These are phyloP conservation scores for Aphaenogaster ashmeadi DNA, from an alignment of 1,140 invertebrate genomes.

Conservation along the genomic window DNA sequence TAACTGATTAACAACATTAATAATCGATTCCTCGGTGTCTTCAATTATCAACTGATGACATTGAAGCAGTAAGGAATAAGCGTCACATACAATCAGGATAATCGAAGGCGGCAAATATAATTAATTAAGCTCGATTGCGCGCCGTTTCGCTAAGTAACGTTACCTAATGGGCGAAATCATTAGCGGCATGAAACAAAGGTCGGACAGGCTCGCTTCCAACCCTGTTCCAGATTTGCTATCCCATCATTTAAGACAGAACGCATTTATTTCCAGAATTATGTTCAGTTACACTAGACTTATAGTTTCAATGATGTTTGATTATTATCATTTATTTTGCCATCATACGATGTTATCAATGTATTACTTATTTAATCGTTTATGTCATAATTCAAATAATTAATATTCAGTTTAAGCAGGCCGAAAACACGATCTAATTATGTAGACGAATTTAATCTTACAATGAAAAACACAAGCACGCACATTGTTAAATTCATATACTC, in stretches of 20 bases:
- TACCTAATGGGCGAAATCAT: conserved; percentile 77
- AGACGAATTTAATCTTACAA: neutral
- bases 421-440: neutral
- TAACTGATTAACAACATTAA: neutral
- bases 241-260: conserved; percentile 27
- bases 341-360: neutral
- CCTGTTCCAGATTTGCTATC: conserved; percentile 26
- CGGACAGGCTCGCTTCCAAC: conserved; percentile 15
- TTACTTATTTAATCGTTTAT: conserved; percentile 14
- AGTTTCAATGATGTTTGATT: conserved; percentile 17
- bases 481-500: neutral
- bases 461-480: neutral
- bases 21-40: neutral
- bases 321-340: conserved; percentile 13
- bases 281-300: conserved; percentile 50
- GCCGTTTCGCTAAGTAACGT: conserved; percentile 65
- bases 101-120: conserved; percentile 74
- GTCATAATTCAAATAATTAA: conserved; percentile 20
- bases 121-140: conserved; percentile 77
- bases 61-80: conserved; percentile 2
- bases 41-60: neutral
- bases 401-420: neutral
- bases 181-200: conserved; percentile 72
- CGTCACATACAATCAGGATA: conserved; percentile 50
- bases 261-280: conserved; percentile 60